Base-by-base conservation (phyloP, 2,113 vertebrate genomes). In the Rhynchopsitta pachyrhyncha region DNA sequence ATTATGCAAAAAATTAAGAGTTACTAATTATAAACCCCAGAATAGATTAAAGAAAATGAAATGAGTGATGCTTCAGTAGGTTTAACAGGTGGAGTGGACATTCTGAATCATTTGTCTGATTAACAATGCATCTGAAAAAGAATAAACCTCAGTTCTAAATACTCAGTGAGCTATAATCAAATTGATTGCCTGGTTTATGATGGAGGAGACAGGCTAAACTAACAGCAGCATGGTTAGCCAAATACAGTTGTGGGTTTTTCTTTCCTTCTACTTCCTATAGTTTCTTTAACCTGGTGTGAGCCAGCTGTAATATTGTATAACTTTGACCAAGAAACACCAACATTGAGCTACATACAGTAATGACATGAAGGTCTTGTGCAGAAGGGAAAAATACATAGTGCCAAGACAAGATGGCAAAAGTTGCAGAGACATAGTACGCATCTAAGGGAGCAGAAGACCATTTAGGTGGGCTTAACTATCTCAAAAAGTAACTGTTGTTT, bases 261-360 rank as follows among this genome's bases (percentile, higher is more conserved):
- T n/a, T 35, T 20, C 7, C n/a, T 42, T 13, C 0, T 10, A 2
- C 7, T 35, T 59, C 2, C 1, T 47, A 23, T 4, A 52, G 11
- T 46, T 57, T 68, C 19, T 37, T 64, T 70, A 39, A 22, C 35
- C 31, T 59, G 31, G 13, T 69, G 10, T 70, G 8, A 89, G 33
- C 18, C 22, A 75, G 23, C 18, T n/a, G 35, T 79, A 70, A 62
- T 46, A 37, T 0, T 53, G 46, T 17, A 66, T 55, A 55, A 41
- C 22, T 78, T 78, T 9, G 28, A 53, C 17, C 15, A 63, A 74
- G 63, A 35, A 24, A 0, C 0, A 6, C 7, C 23, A 39, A 0
- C n/a, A 18, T 0, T 41, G 33, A 76, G 6, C 1, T 31, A 20
- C 16, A 27, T 20, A 27, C 10, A 37, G 35, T 18, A 70, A 63